These are phyloP conservation scores for Chrysoperla carnea DNA, from an alignment of 1,140 invertebrate species.

Conservation along the genomic window DNA sequence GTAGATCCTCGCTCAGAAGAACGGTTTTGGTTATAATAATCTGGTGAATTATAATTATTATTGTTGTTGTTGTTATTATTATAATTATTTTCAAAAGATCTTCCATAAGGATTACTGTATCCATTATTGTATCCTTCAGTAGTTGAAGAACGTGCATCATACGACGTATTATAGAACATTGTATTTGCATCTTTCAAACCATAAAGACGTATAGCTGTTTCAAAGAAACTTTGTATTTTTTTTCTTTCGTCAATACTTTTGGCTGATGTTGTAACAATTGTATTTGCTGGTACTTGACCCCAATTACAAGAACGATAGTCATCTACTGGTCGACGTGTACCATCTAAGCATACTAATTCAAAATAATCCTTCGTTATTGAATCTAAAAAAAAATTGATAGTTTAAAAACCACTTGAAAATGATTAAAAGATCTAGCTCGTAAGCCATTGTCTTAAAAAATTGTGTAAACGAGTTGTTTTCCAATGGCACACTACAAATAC, in stretches of 20 bases:
- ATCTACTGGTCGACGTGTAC: slow-evolving; percentile 43
- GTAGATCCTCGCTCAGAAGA: background rate
- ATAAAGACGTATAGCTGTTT: slow-evolving; percentile 31
- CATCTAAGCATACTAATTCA: slow-evolving; percentile 76
- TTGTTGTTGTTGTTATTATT: slow-evolving; percentile 5
- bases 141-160: background rate
- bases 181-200: background rate
- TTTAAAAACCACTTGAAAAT: too few relatives aligned
- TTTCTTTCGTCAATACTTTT: slow-evolving; percentile 36
- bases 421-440: too few relatives aligned
- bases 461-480: too few relatives aligned
- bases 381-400: slow-evolving; percentile 22
- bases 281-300: slow-evolving; percentile 71
- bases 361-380: slow-evolving; percentile 47
- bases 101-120: slow-evolving; percentile 3
- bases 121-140: slow-evolving; percentile 6
- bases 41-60: background rate
- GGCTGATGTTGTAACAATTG: slow-evolving; percentile 72
- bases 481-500: too few relatives aligned
- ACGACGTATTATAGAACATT: background rate
- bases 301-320: slow-evolving; percentile 72
- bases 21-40: slow-evolving; percentile 9
- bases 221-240: slow-evolving; percentile 38
- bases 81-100: slow-evolving; percentile 5
- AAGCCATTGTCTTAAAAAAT: too few relatives aligned